Evolutionary conservation across 2,888 invertebrate genomes (phyloP).

Genomic region (Orgyia antiqua): DNA sequence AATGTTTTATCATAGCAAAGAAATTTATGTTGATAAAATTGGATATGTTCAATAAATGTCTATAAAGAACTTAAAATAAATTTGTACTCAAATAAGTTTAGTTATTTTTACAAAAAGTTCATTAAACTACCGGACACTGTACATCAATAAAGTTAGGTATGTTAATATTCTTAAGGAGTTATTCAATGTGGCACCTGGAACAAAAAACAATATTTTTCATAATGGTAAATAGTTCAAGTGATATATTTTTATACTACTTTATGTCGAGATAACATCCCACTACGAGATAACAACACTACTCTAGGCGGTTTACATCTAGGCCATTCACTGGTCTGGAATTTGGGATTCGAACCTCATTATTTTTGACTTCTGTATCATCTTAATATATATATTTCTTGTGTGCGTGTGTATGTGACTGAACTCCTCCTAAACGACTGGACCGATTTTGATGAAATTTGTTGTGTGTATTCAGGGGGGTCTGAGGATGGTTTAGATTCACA

Average conservation of each 20-base stretch:
- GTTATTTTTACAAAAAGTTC: slow-evolving; percentile 8
- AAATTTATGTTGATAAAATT: slow-evolving; percentile 24
- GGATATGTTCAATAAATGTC: slow-evolving; percentile 59
- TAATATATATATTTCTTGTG: too few species aligned
- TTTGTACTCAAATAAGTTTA: slow-evolving; percentile 36
- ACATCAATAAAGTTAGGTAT: slow-evolving; percentile 44
- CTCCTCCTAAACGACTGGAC: too few species aligned
- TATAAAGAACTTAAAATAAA: slow-evolving; percentile 38
- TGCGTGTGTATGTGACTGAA: too few species aligned
- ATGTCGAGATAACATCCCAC: too few species aligned
- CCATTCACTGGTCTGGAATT: too few species aligned
- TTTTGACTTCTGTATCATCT: too few species aligned
- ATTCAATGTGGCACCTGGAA: slow-evolving; percentile 51
- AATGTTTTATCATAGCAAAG: slow-evolving; percentile 7
- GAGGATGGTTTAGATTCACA: too few species aligned
- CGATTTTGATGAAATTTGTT: too few species aligned
- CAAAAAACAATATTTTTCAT: slow-evolving; percentile 34
- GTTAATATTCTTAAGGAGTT: slow-evolving; percentile 45
- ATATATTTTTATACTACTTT: not conserved
- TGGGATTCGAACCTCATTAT: too few species aligned
- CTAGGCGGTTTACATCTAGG: too few species aligned
- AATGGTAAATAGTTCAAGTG: not conserved
- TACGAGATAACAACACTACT: too few species aligned
- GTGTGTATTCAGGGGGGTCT: too few species aligned
- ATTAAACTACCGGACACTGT: slow-evolving; percentile 61